phyloP scores from a whole-genome alignment of 2,113 vertebrate genomes.

The Pygoscelis adeliae region DNA sequence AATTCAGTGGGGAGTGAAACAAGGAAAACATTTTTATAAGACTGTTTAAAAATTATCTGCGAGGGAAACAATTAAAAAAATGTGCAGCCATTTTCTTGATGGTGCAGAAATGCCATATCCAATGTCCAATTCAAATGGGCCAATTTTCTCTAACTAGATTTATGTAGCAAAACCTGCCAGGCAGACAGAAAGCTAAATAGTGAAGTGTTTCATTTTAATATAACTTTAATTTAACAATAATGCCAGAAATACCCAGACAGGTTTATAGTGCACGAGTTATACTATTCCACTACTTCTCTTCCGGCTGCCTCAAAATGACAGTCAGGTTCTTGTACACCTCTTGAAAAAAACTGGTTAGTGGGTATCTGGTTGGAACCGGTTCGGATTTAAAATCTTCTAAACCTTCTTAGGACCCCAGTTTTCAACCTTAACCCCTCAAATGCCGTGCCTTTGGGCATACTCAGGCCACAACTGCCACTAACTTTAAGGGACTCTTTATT shows the following conservation, averaged over 20 bases:
- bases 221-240: constrained; percentile 70
- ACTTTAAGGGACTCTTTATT: not conserved
- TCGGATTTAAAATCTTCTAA: not conserved
- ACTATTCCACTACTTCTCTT: not conserved
- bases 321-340: not conserved
- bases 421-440: not conserved
- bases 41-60: constrained; percentile 71
- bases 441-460: not conserved
- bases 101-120: constrained; percentile 60
- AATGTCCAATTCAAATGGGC: constrained; percentile 48
- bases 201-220: constrained; percentile 67
- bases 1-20: constrained; percentile 67
- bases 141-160: constrained; percentile 65
- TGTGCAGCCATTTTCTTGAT: constrained; percentile 64
- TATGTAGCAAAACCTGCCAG: constrained; percentile 56
- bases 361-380: not conserved
- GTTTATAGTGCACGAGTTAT: constrained; percentile 43
- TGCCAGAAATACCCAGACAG: constrained; percentile 56
- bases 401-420: not conserved
- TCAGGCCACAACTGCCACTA: not conserved
- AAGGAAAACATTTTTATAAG: constrained; percentile 77
- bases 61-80: constrained; percentile 75
- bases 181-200: constrained; percentile 68
- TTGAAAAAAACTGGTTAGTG: not conserved
- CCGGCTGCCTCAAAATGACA: not conserved